Evolutionary conservation across 2,113 vertebrate species (phyloP).

Genomic region (Oriolus oriolus): DNA sequence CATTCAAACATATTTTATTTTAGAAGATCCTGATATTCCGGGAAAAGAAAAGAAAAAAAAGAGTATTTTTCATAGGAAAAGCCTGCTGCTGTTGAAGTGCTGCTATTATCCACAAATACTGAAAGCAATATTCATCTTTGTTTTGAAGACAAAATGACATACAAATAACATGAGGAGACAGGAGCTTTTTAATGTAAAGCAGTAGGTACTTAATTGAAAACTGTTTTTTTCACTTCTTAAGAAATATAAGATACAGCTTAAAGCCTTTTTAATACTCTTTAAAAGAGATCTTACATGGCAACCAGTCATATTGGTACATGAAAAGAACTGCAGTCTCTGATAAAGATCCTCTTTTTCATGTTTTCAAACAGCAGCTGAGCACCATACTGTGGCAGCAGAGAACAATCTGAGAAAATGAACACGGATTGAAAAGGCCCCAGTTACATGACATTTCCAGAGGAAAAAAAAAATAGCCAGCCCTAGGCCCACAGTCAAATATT

Average conservation of each 20-base stretch:
- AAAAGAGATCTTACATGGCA: neutral
- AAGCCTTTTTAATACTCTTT: neutral
- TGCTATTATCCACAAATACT: neutral
- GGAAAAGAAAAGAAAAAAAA: neutral
- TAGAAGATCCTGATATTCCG: neutral
- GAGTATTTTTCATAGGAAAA: neutral
- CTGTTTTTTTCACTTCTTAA: neutral
- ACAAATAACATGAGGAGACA: neutral
- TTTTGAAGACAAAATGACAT: neutral
- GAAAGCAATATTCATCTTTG: slow-evolving; percentile 3
- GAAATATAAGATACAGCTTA: neutral
- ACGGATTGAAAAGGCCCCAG: slow-evolving; percentile 40
- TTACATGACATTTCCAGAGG: slow-evolving; percentile 33
- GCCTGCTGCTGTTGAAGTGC: neutral
- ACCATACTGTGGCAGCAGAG: slow-evolving; percentile 65
- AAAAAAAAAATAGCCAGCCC: neutral
- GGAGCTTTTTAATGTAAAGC: neutral
- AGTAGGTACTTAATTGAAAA: slow-evolving; percentile 13
- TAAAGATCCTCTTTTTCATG: slow-evolving; percentile 36
- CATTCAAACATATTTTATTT: neutral
- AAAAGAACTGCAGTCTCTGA: neutral
- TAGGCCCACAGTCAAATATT: neutral
- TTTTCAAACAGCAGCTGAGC: slow-evolving; percentile 59
- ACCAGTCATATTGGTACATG: neutral
- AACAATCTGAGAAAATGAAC: slow-evolving; percentile 52